phyloP scores from a whole-genome alignment of 2,888 invertebrate genomes.

The Rotaria magnacalcarata region DNA sequence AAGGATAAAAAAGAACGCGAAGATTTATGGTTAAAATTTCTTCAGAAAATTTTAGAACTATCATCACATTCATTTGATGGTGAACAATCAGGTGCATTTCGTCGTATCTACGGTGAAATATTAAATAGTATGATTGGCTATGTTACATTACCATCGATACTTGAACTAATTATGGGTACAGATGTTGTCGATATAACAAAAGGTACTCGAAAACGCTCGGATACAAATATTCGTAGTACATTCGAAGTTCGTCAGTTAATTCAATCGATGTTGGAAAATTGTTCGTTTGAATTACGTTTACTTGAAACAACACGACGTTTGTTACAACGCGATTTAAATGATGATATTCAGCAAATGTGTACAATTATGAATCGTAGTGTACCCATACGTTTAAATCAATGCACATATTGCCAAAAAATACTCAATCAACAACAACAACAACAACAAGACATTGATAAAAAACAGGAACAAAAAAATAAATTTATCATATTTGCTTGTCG shows the following conservation, averaged over 20 bases:
- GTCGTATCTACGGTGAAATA: conserved; percentile 31
- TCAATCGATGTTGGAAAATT: conserved; percentile 33
- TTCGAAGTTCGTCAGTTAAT: conserved; percentile 33
- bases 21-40: conserved; percentile 32
- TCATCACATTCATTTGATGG: background rate
- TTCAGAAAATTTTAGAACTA: conserved; percentile 24
- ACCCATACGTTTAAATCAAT: conserved; percentile 1
- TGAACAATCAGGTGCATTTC: background rate
- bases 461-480: background rate
- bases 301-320: conserved; percentile 20
- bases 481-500: conserved; percentile 31
- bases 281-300: conserved; percentile 32
- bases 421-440: background rate
- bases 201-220: background rate
- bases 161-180: background rate
- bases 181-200: background rate
- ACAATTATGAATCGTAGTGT: conserved; percentile 15
- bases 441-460: background rate
- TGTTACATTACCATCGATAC: conserved; percentile 27
- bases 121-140: conserved; percentile 38
- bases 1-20: conserved; percentile 32
- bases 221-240: conserved; percentile 21
- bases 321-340: conserved; percentile 27
- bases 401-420: conserved; percentile 25
- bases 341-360: conserved; percentile 23